Percentiles rank a stretch among this genome's conserved stretches.
These are phyloP conservation scores for Drosophila birchii DNA, from an alignment of 2,888 invertebrate species.

Conservation along the genomic window DNA sequence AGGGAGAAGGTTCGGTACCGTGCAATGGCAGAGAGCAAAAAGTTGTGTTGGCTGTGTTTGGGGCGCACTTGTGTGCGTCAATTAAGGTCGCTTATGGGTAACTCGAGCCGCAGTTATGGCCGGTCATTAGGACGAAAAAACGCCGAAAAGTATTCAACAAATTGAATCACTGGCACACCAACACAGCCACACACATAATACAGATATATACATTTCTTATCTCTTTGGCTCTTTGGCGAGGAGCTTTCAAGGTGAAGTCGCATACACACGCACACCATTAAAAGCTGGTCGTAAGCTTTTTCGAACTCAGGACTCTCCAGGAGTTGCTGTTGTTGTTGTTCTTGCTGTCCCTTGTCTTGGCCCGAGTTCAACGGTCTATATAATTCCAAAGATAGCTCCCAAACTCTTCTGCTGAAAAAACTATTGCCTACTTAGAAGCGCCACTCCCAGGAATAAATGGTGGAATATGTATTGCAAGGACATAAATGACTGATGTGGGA, in stretches of 20 bases:
- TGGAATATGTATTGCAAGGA: neutral
- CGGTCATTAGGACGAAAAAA: slow-evolving; percentile 47
- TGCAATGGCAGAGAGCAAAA: slow-evolving; percentile 28
- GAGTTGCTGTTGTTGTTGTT: slow-evolving; percentile 1
- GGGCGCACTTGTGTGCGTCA: slow-evolving; percentile 46
- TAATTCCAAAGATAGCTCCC: neutral
- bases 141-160: slow-evolving; percentile 51
- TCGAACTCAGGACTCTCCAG: slow-evolving; percentile 19
- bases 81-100: slow-evolving; percentile 55
- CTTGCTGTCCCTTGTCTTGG: neutral
- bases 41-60: slow-evolving; percentile 15
- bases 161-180: slow-evolving; percentile 41
- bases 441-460: slow-evolving; percentile 14
- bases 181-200: slow-evolving; percentile 17
- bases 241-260: slow-evolving; percentile 70
- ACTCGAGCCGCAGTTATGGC: slow-evolving; percentile 50
- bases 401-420: neutral
- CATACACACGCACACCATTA: slow-evolving; percentile 36
- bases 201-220: slow-evolving; percentile 33
- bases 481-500: neutral
- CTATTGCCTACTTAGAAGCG: slow-evolving; percentile 3
- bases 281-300: slow-evolving; percentile 26
- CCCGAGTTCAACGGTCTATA: neutral
- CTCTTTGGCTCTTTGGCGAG: slow-evolving; percentile 21
- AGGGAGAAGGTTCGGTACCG: neutral